These are phyloP conservation scores for Sciurus carolinensis DNA, from an alignment of 2,797 vertebrate species.

Conservation along the genomic window DNA sequence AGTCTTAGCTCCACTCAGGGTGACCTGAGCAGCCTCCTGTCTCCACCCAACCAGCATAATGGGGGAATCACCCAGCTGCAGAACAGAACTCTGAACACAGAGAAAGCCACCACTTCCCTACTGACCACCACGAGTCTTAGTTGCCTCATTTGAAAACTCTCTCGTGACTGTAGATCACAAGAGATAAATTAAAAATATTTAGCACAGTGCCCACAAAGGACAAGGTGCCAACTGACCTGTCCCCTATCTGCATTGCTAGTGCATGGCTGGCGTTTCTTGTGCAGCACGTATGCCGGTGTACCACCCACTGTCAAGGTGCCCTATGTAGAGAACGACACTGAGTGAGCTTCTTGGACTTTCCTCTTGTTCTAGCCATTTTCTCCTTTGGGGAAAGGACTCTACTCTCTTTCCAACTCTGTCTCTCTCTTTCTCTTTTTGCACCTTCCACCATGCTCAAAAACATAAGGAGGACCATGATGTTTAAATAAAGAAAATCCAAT, in stretches of 20 bases:
- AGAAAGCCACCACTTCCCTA: background rate
- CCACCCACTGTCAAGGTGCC: background rate
- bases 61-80: too few species aligned
- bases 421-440: background rate
- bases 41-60: background rate
- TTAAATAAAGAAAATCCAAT: background rate
- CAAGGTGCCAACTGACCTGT: rapidly evolving
- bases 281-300: rapidly evolving
- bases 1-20: background rate
- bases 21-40: background rate
- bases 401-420: background rate
- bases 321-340: rapidly evolving
- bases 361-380: background rate
- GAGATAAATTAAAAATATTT: background rate
- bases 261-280: background rate
- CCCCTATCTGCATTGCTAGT: background rate
- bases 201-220: background rate
- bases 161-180: background rate
- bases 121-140: background rate
- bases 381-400: background rate
- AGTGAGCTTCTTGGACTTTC: background rate
- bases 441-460: background rate
- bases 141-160: background rate
- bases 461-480: background rate
- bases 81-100: background rate